These are phyloP conservation scores for Mizuhopecten yessoensis DNA, from an alignment of 1,140 invertebrate genomes.

Conservation along the genomic window DNA sequence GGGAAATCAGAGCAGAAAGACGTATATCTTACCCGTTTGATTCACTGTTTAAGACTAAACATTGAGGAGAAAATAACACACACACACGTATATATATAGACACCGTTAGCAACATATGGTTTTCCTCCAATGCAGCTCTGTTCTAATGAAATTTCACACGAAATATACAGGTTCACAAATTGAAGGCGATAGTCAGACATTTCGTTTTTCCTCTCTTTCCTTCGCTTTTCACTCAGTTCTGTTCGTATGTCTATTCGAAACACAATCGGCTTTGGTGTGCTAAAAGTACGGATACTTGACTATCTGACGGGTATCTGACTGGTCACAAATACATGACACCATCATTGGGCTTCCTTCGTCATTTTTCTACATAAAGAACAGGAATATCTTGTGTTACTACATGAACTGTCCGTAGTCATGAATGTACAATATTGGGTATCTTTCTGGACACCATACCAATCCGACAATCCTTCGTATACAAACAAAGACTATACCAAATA, in stretches of 20 bases:
- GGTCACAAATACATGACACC: too few relatives aligned
- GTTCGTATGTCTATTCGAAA: neutral
- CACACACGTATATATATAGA: neutral
- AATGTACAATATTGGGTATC: too few relatives aligned
- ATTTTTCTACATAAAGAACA: too few relatives aligned
- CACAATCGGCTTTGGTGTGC: too few relatives aligned
- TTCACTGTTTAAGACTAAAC: neutral
- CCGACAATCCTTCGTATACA: too few relatives aligned
- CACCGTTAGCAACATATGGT: neutral
- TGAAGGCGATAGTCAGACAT: neutral
- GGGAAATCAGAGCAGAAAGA: neutral
- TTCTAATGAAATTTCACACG: slow-evolving; percentile 28
- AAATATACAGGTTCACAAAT: neutral
- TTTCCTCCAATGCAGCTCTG: neutral
- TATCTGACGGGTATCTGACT: too few relatives aligned
- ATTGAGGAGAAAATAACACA: neutral
- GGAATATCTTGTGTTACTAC: too few relatives aligned
- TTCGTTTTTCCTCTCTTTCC: neutral
- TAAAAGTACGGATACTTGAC: too few relatives aligned
- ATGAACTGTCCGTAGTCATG: too few relatives aligned
- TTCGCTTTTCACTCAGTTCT: neutral
- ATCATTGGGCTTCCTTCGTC: too few relatives aligned
- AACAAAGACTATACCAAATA: too few relatives aligned
- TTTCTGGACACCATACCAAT: too few relatives aligned
- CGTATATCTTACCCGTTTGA: neutral